Conservation (phyloP, 2,113 vertebrate species). For the Cynoglossus semilaevis region DNA sequence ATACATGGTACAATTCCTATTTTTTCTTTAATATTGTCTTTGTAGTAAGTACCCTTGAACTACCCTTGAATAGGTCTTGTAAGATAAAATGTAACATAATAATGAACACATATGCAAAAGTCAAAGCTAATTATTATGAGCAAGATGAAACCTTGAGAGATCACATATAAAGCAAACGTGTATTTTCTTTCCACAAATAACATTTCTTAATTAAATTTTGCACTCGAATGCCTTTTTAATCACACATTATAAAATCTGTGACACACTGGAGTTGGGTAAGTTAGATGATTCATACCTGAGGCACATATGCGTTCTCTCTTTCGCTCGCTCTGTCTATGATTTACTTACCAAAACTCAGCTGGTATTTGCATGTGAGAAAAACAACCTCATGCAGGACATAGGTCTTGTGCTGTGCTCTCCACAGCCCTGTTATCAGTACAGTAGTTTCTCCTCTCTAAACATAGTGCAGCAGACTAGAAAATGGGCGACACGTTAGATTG, state of each 20-base stretch:
- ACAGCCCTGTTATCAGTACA: slow-evolving; percentile 2
- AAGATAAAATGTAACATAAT: no score
- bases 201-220: slow-evolving; percentile 7
- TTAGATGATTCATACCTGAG: slow-evolving; percentile 52
- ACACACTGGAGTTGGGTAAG: slow-evolving; percentile 53
- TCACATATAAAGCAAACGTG: not conserved
- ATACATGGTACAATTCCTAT: no score
- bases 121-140: not conserved
- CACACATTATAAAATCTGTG: slow-evolving; percentile 37
- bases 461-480: slow-evolving; percentile 6
- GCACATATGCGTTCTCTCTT: slow-evolving; percentile 38
- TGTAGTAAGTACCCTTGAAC: no score
- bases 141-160: not conserved
- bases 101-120: no score
- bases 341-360: slow-evolving; percentile 44
- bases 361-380: slow-evolving; percentile 63
- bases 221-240: slow-evolving; percentile 21
- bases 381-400: slow-evolving; percentile 21
- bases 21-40: no score
- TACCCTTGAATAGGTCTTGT: no score
- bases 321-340: slow-evolving; percentile 43
- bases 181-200: slow-evolving; percentile 1
- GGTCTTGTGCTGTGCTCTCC: slow-evolving; percentile 23
- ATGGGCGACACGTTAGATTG: slow-evolving; percentile 20
- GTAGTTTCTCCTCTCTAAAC: slow-evolving; percentile 15